Conservation (phyloP, 2,797 vertebrate species). For the Falco novaeseelandiae region DNA sequence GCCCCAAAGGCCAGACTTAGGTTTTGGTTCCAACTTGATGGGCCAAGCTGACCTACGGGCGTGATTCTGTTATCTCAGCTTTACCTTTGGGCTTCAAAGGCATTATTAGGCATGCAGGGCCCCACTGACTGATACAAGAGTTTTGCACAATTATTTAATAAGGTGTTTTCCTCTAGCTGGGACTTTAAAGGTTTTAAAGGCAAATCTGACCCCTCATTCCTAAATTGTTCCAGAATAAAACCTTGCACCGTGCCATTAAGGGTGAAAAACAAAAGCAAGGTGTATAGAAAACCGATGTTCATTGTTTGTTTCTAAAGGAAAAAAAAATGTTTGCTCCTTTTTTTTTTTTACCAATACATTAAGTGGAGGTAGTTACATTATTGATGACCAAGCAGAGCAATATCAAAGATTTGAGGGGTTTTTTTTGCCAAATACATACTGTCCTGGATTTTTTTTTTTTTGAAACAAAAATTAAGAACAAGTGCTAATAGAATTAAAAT, state of each 20-base stretch:
- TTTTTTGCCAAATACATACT: not conserved
- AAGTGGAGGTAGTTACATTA: not conserved
- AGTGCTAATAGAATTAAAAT: not conserved
- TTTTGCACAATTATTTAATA: not conserved
- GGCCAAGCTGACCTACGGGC: not conserved
- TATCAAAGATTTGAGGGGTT: fast-evolving
- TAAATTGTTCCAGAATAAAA: not conserved
- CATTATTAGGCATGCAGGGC: not conserved
- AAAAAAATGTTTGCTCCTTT: not conserved
- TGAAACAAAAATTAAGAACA: not conserved
- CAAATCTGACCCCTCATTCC: not conserved
- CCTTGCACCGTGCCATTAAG: not conserved
- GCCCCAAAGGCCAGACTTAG: not conserved
- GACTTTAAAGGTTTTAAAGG: not conserved
- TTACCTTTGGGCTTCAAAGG: not conserved
- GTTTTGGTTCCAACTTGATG: not conserved
- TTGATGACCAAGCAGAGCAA: not conserved
- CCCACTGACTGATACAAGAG: not conserved
- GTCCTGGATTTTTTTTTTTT: not conserved
- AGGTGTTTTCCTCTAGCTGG: not conserved
- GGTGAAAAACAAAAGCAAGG: not conserved
- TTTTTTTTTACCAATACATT: not conserved
- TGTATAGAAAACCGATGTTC: not conserved
- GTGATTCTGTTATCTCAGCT: not conserved
- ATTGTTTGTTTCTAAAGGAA: not conserved